phyloP scores from a whole-genome alignment of 2,113 vertebrate species.

The Corvus cornix region DNA sequence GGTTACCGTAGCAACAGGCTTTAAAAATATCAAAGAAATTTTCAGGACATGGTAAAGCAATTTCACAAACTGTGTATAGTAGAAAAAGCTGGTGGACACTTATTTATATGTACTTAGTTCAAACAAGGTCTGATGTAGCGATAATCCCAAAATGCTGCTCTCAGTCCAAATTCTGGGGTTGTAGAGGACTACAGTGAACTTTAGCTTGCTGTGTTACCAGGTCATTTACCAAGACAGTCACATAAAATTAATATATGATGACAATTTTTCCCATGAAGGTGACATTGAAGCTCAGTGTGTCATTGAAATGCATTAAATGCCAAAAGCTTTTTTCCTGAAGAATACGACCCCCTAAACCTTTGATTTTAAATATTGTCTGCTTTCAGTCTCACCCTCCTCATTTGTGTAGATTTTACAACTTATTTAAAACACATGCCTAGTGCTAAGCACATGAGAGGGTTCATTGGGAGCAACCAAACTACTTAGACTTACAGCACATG shows the following conservation, averaged over 20 bases:
- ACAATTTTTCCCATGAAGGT: neutral
- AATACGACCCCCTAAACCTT: neutral
- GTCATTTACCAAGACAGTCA: neutral
- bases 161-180: neutral
- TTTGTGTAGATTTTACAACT: neutral
- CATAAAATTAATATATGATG: neutral
- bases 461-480: neutral
- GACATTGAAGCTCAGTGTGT: neutral
- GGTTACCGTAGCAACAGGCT: constrained; percentile 19
- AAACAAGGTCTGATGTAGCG: neutral
- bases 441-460: neutral
- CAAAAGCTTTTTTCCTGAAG: neutral
- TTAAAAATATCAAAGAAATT: constrained; percentile 39
- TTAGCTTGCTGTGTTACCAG: neutral
- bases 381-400: neutral
- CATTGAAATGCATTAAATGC: neutral
- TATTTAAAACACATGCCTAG: constrained; percentile 13
- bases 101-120: neutral
- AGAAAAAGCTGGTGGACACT: neutral
- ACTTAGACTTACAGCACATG: neutral
- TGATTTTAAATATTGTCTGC: neutral
- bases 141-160: neutral
- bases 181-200: neutral
- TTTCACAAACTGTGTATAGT: neutral
- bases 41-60: constrained; percentile 23